phyloP scores from a whole-genome alignment of 2,797 vertebrate species.

The Chelon auratus region DNA sequence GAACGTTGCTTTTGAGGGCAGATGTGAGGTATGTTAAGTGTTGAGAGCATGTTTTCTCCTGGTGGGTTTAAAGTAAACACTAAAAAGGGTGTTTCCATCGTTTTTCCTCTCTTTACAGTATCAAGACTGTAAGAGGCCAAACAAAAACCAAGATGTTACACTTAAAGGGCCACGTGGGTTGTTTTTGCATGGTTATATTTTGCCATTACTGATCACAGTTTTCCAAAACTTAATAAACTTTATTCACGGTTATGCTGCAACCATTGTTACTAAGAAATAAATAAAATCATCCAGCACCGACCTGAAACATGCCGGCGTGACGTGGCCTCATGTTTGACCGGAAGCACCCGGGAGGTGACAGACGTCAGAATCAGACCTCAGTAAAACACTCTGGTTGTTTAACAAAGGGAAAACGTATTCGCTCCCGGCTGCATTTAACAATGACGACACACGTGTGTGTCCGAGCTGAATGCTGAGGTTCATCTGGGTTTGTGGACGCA shows the following conservation, averaged over 20 bases:
- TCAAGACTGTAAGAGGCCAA: neutral
- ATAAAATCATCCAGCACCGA: neutral
- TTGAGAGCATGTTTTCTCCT: neutral
- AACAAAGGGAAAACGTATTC: slow-evolving; percentile 9
- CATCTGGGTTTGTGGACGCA: slow-evolving; percentile 6
- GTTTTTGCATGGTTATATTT: neutral
- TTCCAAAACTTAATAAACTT: neutral
- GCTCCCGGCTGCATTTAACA: neutral
- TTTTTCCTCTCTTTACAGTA: neutral
- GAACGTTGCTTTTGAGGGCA: neutral
- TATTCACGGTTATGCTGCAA: neutral
- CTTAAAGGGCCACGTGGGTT: neutral
- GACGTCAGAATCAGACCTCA: neutral
- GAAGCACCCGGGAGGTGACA: neutral
- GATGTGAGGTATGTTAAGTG: neutral
- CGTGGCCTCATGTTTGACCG: neutral
- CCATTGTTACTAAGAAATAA: neutral
- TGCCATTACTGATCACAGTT: neutral
- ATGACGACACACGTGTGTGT: neutral
- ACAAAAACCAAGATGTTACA: neutral
- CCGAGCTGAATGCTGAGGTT: neutral
- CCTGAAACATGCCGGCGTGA: neutral
- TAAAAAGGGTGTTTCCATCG: neutral
- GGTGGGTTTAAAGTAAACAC: neutral
- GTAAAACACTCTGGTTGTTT: neutral